Base-by-base conservation (phyloP, 2,113 vertebrate genomes). In the Lophius piscatorius region DNA sequence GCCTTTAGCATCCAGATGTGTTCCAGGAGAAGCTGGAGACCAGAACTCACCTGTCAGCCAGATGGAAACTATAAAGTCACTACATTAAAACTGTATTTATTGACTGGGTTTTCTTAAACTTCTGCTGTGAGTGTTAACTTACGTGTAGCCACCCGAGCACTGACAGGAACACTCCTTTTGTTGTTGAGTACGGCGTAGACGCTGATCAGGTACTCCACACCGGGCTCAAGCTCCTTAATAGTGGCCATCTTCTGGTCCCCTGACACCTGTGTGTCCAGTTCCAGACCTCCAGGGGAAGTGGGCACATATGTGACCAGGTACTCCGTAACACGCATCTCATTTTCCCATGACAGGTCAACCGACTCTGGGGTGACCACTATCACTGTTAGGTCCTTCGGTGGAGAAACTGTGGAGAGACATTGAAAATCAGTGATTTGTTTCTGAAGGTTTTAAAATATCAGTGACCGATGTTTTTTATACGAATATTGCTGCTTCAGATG, bases 151-250 rank as follows among this genome's bases (percentile, higher is more conserved):
- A 99, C 93, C 6, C 97, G 89, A 50, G 97, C 97, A 0, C 93
- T 97, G 80, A 99, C 94, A 1, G 97, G 96, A 52, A 99, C 89
- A 23, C 97, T 99, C 79, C 64, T 95, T 90, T 95, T 94, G 88
- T 98, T 96, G 81, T 90, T 96, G 3, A 99, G 92, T 72, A 99
- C 80, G 52, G 97, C 97, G 17, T 94, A 99, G 23, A 99, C 97
- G 0, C 92, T 96, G 80, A 99, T 94, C 2, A 99, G 92, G 42
- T 99, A 99, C 75, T 99, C 97, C 4, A 99, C 92, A 0, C 97
- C 96, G 0, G 97, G 97, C 78, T 99, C 97, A 23, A 99, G 87
- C 69, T 98, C 97, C 1, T 26, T 85, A 59, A 99, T 90, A 11
- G 93, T 96, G 78, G 97, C 85, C 2, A 87, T 86, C 1, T 93